Conservation (phyloP, 2,797 vertebrate species). For the Benthosema pterotum region DNA sequence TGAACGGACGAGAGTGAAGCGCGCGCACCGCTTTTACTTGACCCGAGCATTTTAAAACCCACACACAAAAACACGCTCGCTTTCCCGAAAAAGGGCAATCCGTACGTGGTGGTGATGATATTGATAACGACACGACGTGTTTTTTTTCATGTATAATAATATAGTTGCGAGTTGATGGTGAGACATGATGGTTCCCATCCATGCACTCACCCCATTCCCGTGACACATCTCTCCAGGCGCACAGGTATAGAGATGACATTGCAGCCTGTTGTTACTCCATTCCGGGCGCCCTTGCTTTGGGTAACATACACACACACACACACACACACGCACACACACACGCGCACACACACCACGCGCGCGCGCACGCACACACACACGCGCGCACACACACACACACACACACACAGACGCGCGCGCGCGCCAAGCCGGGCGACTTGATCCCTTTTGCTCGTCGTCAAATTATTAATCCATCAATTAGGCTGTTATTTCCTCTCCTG, state of each 20-base stretch:
- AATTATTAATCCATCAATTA: constrained; percentile 75
- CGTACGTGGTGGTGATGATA: too few relatives aligned
- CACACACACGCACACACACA: too few relatives aligned
- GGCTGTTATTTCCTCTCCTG: constrained; percentile 35
- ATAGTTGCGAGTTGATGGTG: too few relatives aligned
- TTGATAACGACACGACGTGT: too few relatives aligned
- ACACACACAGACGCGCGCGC: constrained; percentile 24
- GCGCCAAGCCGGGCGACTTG: constrained; percentile 3
- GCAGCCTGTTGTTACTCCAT: constrained; percentile 86
- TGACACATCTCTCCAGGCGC: constrained; percentile 90
- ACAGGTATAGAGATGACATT: constrained; percentile 88
- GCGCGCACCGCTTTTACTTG: too few relatives aligned
- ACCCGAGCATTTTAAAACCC: too few relatives aligned
- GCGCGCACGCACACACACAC: background rate
- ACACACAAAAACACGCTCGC: too few relatives aligned
- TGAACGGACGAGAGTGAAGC: too few relatives aligned
- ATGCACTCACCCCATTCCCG: constrained; percentile 93
- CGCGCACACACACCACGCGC: constrained; percentile 28
- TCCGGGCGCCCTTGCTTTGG: constrained; percentile 71
- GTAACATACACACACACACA: constrained; percentile 57
- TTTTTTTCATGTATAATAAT: too few relatives aligned
- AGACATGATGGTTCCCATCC: too few relatives aligned
- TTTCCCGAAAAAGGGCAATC: too few relatives aligned
- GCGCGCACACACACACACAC: too few relatives aligned
- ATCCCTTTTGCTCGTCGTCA: constrained; percentile 38